Percentiles rank a stretch among this genome's conserved stretches.
phyloP scores from a whole-genome alignment of 1,140 invertebrate genomes.

The Cydia pomonella region DNA sequence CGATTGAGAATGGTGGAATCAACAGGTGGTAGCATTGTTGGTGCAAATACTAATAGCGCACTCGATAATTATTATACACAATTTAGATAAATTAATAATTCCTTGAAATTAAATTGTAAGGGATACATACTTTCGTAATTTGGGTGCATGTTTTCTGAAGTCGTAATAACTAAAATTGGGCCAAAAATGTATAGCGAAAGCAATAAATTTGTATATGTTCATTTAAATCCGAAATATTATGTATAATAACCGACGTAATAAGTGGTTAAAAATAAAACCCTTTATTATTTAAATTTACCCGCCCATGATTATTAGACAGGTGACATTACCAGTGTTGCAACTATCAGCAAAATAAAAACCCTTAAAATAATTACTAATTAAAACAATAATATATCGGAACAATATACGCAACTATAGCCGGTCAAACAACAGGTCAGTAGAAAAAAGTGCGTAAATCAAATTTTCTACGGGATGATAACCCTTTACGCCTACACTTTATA shows the following conservation, averaged over 20 bases:
- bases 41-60: background rate
- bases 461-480: no score
- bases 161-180: background rate
- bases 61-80: background rate
- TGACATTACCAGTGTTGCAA: constrained; percentile 4
- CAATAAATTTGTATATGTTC: constrained; percentile 4
- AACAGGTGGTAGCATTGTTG: constrained; percentile 48
- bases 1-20: constrained; percentile 43
- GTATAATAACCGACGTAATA: background rate
- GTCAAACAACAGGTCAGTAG: no score
- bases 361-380: background rate
- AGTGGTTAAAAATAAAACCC: background rate
- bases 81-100: no score
- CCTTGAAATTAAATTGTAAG: background rate
- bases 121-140: constrained; percentile 3
- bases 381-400: background rate
- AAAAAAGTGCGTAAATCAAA: no score
- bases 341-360: background rate
- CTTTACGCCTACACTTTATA: no score
- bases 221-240: background rate
- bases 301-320: background rate
- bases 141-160: background rate
- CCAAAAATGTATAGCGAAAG: background rate
- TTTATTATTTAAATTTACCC: constrained; percentile 6
- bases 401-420: no score